A percentile compares a stretch with the other conserved stretches of the same genome.
Conservation (phyloP, 2,113 vertebrate species). For the Gobiocypris rarus region DNA sequence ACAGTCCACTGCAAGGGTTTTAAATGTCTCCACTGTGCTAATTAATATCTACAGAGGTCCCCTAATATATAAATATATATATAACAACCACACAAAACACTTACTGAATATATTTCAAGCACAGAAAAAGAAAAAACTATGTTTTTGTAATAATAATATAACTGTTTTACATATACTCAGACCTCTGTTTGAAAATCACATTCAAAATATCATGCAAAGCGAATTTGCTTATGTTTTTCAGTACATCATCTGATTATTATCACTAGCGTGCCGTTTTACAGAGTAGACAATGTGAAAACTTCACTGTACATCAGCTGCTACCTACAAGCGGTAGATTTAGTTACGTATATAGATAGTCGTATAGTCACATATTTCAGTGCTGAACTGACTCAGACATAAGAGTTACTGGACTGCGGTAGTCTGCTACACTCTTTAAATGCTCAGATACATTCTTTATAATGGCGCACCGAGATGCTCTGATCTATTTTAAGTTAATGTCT, state of each 20-base stretch:
- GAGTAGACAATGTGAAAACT: slow-evolving; percentile 48
- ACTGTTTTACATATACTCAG: slow-evolving; percentile 12
- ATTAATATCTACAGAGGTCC: slow-evolving; percentile 49
- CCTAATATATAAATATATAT: slow-evolving; percentile 12
- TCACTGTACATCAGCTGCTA: slow-evolving; percentile 35
- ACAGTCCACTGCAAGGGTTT: slow-evolving; percentile 63
- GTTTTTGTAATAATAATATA: slow-evolving; percentile 30
- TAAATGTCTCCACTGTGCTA: slow-evolving; percentile 56
- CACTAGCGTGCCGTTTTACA: slow-evolving; percentile 36
- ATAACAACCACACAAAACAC: slow-evolving; percentile 8
- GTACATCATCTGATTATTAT: slow-evolving; percentile 13
- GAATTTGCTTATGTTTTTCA: slow-evolving; percentile 19
- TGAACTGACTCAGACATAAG: slow-evolving; percentile 28
- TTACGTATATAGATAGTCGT: slow-evolving; percentile 1
- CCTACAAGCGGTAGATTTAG: slow-evolving; percentile 27
- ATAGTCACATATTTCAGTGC: slow-evolving; percentile 38
- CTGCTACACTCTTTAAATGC: slow-evolving; percentile 17
- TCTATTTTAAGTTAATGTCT: slow-evolving; percentile 64
- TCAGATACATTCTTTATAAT: slow-evolving; percentile 53
- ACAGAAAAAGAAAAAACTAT: slow-evolving; percentile 24
- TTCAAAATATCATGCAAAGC: slow-evolving; percentile 11
- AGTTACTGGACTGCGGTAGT: slow-evolving; percentile 6
- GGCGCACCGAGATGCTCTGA: slow-evolving; percentile 60
- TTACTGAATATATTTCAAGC: slow-evolving; percentile 36
- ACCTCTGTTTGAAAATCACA: slow-evolving; percentile 34